These are phyloP conservation scores for Volucella inflata DNA, from an alignment of 2,888 invertebrate genomes.

Conservation along the genomic window DNA sequence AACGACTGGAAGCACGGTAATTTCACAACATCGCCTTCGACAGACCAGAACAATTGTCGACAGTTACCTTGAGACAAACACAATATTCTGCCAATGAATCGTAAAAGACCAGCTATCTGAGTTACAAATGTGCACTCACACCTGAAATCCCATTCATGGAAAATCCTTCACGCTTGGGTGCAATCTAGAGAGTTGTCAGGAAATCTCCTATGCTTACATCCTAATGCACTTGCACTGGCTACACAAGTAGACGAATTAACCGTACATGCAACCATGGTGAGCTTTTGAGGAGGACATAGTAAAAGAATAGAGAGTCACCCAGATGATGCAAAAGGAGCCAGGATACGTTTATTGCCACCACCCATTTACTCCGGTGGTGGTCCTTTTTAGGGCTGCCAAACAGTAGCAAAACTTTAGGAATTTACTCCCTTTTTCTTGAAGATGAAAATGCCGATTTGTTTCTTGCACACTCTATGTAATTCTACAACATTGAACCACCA, in stretches of 20 bases:
- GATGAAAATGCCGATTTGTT: too few species aligned
- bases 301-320: slow-evolving; percentile 1
- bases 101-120: slow-evolving; percentile 42
- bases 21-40: not conserved
- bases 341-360: slow-evolving; percentile 18
- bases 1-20: slow-evolving; percentile 2
- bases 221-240: slow-evolving; percentile 57
- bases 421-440: too few species aligned
- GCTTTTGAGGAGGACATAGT: slow-evolving; percentile 9
- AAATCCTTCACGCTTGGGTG: slow-evolving; percentile 52
- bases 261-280: not conserved
- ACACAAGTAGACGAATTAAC: slow-evolving; percentile 56
- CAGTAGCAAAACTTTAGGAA: too few species aligned
- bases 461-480: too few species aligned
- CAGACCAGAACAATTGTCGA: slow-evolving; percentile 46
- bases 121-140: slow-evolving; percentile 52
- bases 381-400: slow-evolving; percentile 12
- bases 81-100: slow-evolving; percentile 42
- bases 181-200: slow-evolving; percentile 53
- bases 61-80: slow-evolving; percentile 42
- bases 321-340: slow-evolving; percentile 12
- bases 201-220: slow-evolving; percentile 56
- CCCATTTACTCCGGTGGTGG: slow-evolving; percentile 21
- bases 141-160: slow-evolving; percentile 41
- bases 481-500: too few species aligned